These are phyloP conservation scores for Colletes collaris DNA, from an alignment of 2,888 invertebrate species.

Conservation along the genomic window DNA sequence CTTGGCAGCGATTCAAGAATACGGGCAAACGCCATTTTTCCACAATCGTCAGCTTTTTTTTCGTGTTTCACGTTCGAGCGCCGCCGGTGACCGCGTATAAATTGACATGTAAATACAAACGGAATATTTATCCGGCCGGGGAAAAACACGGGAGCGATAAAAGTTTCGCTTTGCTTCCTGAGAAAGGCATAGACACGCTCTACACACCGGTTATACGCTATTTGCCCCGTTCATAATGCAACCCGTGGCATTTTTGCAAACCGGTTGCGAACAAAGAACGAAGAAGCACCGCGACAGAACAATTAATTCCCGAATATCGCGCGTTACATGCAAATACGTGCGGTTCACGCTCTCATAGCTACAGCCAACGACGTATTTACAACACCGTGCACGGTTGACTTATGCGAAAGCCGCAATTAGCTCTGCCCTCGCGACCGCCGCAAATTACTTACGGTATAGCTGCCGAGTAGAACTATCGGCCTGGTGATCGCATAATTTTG, in stretches of 20 bases:
- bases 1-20: neutral
- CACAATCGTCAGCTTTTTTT: neutral
- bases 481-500: conserved; percentile 59
- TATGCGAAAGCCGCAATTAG: conserved; percentile 64
- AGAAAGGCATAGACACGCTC: conserved; percentile 22
- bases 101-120: neutral
- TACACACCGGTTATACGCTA: conserved; percentile 49
- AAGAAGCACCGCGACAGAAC: conserved; percentile 42
- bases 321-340: conserved; percentile 51
- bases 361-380: conserved; percentile 55
- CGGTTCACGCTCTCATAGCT: conserved; percentile 57
- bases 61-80: neutral
- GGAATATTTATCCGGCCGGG: neutral
- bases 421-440: conserved; percentile 49
- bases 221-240: conserved; percentile 32
- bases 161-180: conserved; percentile 27
- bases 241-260: conserved; percentile 9
- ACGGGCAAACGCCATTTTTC: neutral
- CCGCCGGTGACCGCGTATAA: too few relatives aligned
- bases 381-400: conserved; percentile 49
- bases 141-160: conserved; percentile 32
- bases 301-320: conserved; percentile 51
- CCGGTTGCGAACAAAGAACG: conserved; percentile 25
- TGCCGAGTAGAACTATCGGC: conserved; percentile 65
- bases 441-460: conserved; percentile 64